Evolutionary conservation across 2,888 invertebrate genomes (phyloP), one percentile per base, ranked within the genome.

Genomic region (Acrobasis consociella): DNA sequence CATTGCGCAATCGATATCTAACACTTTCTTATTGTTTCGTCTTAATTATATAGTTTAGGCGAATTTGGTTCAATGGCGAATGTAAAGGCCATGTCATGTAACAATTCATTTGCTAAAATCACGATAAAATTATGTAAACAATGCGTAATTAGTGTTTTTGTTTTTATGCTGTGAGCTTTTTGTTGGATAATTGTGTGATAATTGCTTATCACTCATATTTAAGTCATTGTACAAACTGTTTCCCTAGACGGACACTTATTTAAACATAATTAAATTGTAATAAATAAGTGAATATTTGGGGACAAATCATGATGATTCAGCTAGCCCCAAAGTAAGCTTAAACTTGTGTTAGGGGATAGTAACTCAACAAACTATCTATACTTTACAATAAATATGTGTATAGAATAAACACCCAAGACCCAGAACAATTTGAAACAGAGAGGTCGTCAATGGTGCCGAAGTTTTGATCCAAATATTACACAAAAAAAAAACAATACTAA

Each of bases 11-110:
- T 74, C 64, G 65, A 74, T 81, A 82, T 81, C 81, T 75, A 55
- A 72, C 90, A 55, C 90, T 91, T 91, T 91, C 90, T 89, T 86
- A 90, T 90, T 91, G 90, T 91, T 87, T 86, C 76, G 80, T 79
- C 74, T 89, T 87, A 87, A 89, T 89, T 87, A 83, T 79, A 79
- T 78, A 76, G 73, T 69, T 68, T 67, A 56, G 67, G 38, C 53
- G 64, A 73, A 80, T 78, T 68, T 80, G 71, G 82, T 82, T 86
- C 86, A 87, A 88, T 87, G 87, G 78, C 77, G 77, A 61, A 67
- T 37, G 49, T 62, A 69, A 68, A 62, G 72, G 72, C 63, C 65
- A 69, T 68, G 76, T 74, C 72, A 75, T 69, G 64, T 68, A 68
- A 42, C 42, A 61, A 39, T 51, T 60, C 15, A 49, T 5, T 49